Percentiles rank a stretch among this genome's conserved stretches.
Evolutionary conservation across 2,113 vertebrate genomes (phyloP).

Genomic region (Saccopteryx bilineata): DNA sequence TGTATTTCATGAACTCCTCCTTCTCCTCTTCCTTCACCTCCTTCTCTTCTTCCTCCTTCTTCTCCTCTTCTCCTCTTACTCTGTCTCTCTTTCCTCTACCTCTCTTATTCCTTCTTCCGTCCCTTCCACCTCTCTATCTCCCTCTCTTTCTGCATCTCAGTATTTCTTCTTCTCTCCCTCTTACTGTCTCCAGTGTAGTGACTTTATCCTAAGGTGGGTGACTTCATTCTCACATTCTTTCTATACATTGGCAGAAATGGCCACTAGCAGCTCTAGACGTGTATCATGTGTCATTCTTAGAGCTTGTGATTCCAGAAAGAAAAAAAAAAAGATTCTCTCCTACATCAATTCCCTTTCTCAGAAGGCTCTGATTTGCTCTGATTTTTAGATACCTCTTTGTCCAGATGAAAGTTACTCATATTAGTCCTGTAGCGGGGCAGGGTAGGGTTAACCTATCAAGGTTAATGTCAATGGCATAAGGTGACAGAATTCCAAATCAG

Average conservation of each 20-base stretch:
- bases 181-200: not conserved
- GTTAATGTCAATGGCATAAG: not conserved
- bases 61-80: not conserved
- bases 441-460: not conserved
- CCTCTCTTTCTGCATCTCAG: not conserved
- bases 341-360: not conserved
- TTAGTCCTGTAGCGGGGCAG: not conserved
- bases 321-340: not conserved
- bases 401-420: not conserved
- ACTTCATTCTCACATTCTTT: not conserved
- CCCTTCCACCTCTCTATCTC: not conserved
- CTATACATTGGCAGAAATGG: not conserved
- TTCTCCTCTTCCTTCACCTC: not conserved
- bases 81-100: not conserved
- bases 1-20: not conserved
- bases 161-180: too few species aligned
- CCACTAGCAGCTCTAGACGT: not conserved
- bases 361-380: not conserved
- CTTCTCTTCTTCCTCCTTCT: not conserved
- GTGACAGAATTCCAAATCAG: conserved; percentile 8
- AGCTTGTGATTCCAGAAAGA: not conserved
- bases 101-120: not conserved
- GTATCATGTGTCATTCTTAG: not conserved
- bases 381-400: not conserved
- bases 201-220: not conserved